phyloP scores from a whole-genome alignment of 2,113 vertebrate genomes.

The Cromileptes altivelis region DNA sequence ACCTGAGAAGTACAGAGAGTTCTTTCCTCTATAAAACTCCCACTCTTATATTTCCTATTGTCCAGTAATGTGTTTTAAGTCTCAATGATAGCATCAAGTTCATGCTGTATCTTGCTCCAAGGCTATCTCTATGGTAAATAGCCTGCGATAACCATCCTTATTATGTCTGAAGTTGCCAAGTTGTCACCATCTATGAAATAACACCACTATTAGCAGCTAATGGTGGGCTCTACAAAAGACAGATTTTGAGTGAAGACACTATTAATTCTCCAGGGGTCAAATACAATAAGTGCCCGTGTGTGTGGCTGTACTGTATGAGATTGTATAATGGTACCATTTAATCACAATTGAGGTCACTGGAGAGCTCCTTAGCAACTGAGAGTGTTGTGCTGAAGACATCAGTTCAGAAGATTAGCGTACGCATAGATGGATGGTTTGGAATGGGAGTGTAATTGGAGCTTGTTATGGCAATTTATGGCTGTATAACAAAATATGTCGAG shows the following conservation, averaged over 20 bases:
- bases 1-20: constrained; percentile 6
- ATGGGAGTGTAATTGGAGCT: constrained; percentile 41
- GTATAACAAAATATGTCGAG: constrained; percentile 3
- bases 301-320: constrained; percentile 19
- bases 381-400: constrained; percentile 17
- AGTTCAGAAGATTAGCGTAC: constrained; percentile 25
- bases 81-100: constrained; percentile 49
- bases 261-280: constrained; percentile 58
- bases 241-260: constrained; percentile 47
- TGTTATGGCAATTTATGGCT: constrained; percentile 50
- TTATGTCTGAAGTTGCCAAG: constrained; percentile 69
- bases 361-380: constrained; percentile 19
- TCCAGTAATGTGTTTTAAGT: constrained; percentile 39
- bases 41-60: constrained; percentile 27
- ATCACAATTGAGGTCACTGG: constrained; percentile 52
- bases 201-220: constrained; percentile 75
- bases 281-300: constrained; percentile 32
- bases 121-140: constrained; percentile 61
- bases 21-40: neutral
- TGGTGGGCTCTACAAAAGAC: constrained; percentile 66
- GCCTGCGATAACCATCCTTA: constrained; percentile 63
- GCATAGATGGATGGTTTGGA: constrained; percentile 36
- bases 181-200: constrained; percentile 74
- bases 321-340: constrained; percentile 41
- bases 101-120: constrained; percentile 34